Base-by-base conservation (phyloP, 2,888 invertebrate genomes). In the Acanthosepion pharaonis region DNA sequence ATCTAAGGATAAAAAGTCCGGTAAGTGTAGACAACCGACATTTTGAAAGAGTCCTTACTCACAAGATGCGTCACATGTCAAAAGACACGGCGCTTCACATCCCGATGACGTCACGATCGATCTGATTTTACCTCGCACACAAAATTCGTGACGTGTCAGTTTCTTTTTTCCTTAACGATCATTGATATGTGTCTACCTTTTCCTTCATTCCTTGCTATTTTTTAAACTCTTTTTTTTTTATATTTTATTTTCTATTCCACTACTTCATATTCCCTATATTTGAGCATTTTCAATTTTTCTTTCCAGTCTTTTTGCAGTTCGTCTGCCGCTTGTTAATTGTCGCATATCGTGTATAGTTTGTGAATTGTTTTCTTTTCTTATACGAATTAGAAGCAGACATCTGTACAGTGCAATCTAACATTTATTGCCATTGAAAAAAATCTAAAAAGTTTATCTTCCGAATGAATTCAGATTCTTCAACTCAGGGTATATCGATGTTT, bases 381-480 rank as follows among this genome's bases (percentile, higher is more conserved):
- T 78, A 33, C 78, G 78, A 78, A 33, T 78, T 78, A 15, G 15
- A 33, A 78, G n/a, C 78, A 78, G 78, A 78, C 78, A 11, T 78
- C 33, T 78, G 78, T 78, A 78, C 78, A 78, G 78, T 78, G 78
- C 78, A 78, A 78, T 78, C 78, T 78, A 78, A 33, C 11, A 33
- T 78, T 78, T 78, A 78, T 78, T 78, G 78, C 78, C 78, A 78
- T n/a, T 78, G 78, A 78, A 78, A n/a, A 78, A 78, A 78, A n/a
- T n/a, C n/a, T n/a, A 78, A 11, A 78, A 78, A n/a, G 78, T 78
- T 78, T 78, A 78, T 78, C 59, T 78, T 33, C 78, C 78, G n/a
- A 78, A 15, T n/a, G n/a, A 18, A 78, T n/a, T 78, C n/a, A 33
- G 78, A n/a, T 78, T 78, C n/a, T 78, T 78, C 78, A 78, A 78